Base-by-base conservation (phyloP, 30 jellyfish, hydroid and myxozoan species). In the Cassiopea xamachana region DNA sequence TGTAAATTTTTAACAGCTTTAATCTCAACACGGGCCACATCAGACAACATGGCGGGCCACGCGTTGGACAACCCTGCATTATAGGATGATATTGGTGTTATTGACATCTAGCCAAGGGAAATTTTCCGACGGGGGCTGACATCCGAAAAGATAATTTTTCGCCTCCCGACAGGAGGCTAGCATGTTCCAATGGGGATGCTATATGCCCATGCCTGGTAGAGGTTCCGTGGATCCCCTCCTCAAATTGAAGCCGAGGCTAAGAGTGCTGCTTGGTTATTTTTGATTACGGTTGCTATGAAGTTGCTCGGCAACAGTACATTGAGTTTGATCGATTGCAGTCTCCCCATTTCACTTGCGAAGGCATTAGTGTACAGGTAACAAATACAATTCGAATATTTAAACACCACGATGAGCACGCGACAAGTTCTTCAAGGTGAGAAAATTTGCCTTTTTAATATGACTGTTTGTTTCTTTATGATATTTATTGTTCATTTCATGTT, bases 391-490 rank as follows among this genome's bases (percentile, higher is more conserved):
- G 77, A 60, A 46, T 9, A 3, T 7, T 69, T 69, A 15, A 50
- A 47, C 72, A 46, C 73, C 13, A 78, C 69, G 46, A 89, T 89
- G 96, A 89, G 92, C 80, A 89, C 96, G 45, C 70, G 96, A 89
- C 96, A 89, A 82, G 96, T 89, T 51, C 84, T 89, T 46, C 96
- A 89, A 73, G 96, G 96, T 89, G 68, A 86, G 84, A 64, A 58
- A 46, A 61, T 16, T 59, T 59, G 70, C 81, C 16, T 13, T 62
- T 60, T 48, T 13, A 27, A 80, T 19, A 7, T n/a, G 15, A 60
- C 61, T 81, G 14, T 46, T 9, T 18, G 7, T 77, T 59, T 77
- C 69, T 4, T 16, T 8, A 39, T 43, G 46, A 39, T 77, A 6
- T 77, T 10, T 48, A n/a, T 19, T 71, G 80, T 55, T 71, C 80